Base-by-base conservation (phyloP, 2,888 invertebrate species). In the Xanthia togata region DNA sequence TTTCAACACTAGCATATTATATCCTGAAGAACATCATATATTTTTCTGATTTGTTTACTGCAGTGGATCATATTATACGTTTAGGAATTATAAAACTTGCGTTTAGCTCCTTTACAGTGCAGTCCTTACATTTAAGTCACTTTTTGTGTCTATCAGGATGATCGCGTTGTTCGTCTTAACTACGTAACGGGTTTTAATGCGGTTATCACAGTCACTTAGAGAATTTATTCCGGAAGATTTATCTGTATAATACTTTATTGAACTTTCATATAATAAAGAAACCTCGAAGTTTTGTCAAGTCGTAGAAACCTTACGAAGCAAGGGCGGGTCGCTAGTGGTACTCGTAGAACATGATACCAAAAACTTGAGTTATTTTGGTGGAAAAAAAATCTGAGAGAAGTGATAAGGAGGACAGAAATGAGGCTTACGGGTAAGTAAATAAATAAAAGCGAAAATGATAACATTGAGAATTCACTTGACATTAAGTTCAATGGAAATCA, bases 401-500 rank as follows among this genome's bases (percentile, higher is more conserved):
- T n/a, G 20, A 38, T 44, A 53, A 20, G 9, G 41, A 23, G 31
- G 8, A 31, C 44, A n/a, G 17, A 50, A 53, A 81, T 14, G 26
- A 50, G 26, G 26, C 38, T 72, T 76, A 50, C 6, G n/a, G 11
- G 9, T 23, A 76, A 26, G 44, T 44, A 47, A 70, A 57, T 41
- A 31, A 75, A 55, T 38, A 47, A 47, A 63, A 62, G 26, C 17
- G 41, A 76, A 50, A 76, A 64, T 63, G 23, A 64, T 67, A 62
- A 67, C 79, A 20, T 62, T 65, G n/a, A 47, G 5, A 47, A 62
- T 83, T 67, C 44, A 55, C 26, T 77, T 78, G 59, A 65, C 78
- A 78, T 78, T 82, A 55, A 31, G 20, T 31, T 76, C 53, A 82
- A 78, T 67, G 60, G n/a, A 82, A 82, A 50, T 82, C 57, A 59